Conservation (phyloP, 2,888 invertebrate genomes). For the Drosophila antonietae region DNA sequence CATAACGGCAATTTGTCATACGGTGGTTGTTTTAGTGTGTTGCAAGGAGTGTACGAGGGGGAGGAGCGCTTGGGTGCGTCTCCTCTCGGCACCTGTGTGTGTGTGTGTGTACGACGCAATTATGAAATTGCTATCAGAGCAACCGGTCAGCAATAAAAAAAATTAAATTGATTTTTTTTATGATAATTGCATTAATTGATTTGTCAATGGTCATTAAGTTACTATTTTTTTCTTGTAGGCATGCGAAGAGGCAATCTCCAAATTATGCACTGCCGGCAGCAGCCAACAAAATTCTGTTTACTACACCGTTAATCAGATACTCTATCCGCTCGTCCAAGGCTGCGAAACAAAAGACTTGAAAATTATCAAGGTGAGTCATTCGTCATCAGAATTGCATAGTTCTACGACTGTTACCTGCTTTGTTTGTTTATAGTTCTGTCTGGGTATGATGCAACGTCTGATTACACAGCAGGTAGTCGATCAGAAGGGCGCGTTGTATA, state of each 20-base stretch:
- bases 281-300: constrained; percentile 93
- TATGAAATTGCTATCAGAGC: constrained; percentile 72
- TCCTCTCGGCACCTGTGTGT: constrained; percentile 40
- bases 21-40: constrained; percentile 13
- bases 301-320: constrained; percentile 96
- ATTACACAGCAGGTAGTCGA: constrained; percentile 96
- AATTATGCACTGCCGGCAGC: constrained; percentile 91
- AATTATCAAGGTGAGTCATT: constrained; percentile 91
- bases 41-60: constrained; percentile 21
- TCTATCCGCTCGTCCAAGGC: constrained; percentile 98
- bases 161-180: constrained; percentile 66
- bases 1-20: constrained; percentile 56
- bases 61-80: constrained; percentile 14
- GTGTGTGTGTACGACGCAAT: constrained; percentile 65
- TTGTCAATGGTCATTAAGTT: constrained; percentile 28
- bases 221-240: constrained; percentile 87
- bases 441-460: constrained; percentile 96
- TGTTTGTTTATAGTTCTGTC: constrained; percentile 89
- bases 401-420: neutral
- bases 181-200: constrained; percentile 47
- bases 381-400: neutral
- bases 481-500: constrained; percentile 95
- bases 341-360: constrained; percentile 98
- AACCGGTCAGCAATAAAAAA: constrained; percentile 28
- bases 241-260: constrained; percentile 97